Base-by-base conservation (phyloP, 2,888 invertebrate species). In the Adela reaumurella region DNA sequence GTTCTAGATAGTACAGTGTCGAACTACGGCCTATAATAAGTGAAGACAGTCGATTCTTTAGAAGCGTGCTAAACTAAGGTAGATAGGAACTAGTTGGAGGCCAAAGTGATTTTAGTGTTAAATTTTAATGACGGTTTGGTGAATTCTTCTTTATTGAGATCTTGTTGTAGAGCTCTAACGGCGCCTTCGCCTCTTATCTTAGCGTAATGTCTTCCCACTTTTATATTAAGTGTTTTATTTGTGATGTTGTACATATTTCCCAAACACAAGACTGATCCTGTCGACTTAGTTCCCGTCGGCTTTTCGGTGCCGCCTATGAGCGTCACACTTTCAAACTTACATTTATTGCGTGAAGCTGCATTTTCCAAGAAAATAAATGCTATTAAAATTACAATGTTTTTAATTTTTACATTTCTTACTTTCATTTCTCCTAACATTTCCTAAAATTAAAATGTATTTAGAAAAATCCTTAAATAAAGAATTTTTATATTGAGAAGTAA, bases 261-360 rank as follows among this genome's bases (percentile, higher is more conserved):
- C 78, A 76, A 77, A 74, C 65, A 78, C 77, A 78, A 78, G 78
- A 78, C 78, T 78, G 78, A 78, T 70, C 78, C 77, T 74, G 77
- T 43, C 74, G 8, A 35, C 35, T 35, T 35, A 14, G 35, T 35
- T 35, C n/a, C 35, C 35, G 35, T 14, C n/a, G 35, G 35, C 35
- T 35, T 35, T 8, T 35, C 14, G n/a, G n/a, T 3, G n/a, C n/a
- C n/a, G 35, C 35, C 11, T 35, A 8, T 35, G 8, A 14, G 8
- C 11, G 8, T 35, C 14, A 8, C 3, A 35, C 35, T 35, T 35
- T 35, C 35, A 35, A 35, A 4, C 35, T 35, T 35, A 35, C 8
- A 14, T 35, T 35, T 35, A 35, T 35, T 14, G 35, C 35, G 35
- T 35, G 35, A 35, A 35, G 11, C n/a, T 35, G 35, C 35, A 35